These are phyloP conservation scores for Apamea anceps DNA, from an alignment of 2,888 invertebrate genomes.

Conservation along the genomic window DNA sequence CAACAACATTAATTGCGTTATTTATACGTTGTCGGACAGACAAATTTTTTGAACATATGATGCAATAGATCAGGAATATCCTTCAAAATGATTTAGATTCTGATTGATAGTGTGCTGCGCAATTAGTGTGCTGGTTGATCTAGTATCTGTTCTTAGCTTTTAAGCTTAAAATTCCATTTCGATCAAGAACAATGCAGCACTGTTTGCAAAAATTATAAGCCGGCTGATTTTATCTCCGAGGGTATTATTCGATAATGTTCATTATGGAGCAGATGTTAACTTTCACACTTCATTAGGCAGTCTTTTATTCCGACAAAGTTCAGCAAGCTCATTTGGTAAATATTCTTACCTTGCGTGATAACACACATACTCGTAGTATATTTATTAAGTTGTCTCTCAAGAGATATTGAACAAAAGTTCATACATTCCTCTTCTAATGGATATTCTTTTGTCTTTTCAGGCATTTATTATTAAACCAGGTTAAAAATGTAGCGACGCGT, in stretches of 20 bases:
- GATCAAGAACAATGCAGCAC: not conserved
- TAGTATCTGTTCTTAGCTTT: not conserved
- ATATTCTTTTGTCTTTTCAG: slow-evolving; percentile 3
- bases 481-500: slow-evolving; percentile 37
- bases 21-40: not conserved
- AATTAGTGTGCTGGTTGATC: not conserved
- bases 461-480: slow-evolving; percentile 25
- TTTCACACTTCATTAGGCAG: slow-evolving; percentile 14
- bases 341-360: slow-evolving; percentile 3
- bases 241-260: slow-evolving; percentile 24
- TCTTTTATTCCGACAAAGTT: slow-evolving; percentile 17
- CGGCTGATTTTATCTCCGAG: slow-evolving; percentile 14
- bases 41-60: not conserved
- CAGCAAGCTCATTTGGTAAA: slow-evolving; percentile 29
- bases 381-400: slow-evolving; percentile 4
- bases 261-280: slow-evolving; percentile 21
- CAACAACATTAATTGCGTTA: not conserved
- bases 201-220: not conserved
- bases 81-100: not conserved
- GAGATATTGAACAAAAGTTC: slow-evolving; percentile 9
- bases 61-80: not conserved
- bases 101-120: not conserved
- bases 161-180: slow-evolving; percentile 7
- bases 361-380: slow-evolving; percentile 5
- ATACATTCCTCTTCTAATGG: not conserved